Conservation (phyloP, 1,140 invertebrate genomes). For the Anoplolepis gracilipes region DNA sequence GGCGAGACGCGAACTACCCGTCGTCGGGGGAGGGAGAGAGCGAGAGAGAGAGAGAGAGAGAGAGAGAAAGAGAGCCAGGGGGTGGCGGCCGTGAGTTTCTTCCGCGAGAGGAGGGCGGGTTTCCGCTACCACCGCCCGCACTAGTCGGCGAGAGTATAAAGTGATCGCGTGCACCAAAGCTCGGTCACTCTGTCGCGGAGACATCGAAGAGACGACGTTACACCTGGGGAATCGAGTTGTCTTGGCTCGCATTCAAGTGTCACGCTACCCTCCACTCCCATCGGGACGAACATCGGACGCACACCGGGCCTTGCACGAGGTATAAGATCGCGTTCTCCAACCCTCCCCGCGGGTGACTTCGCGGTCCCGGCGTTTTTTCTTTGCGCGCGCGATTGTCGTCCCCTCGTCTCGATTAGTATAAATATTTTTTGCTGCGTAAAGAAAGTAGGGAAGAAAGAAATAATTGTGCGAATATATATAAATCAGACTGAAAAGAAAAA, state of each 20-base stretch:
- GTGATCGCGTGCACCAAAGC: constrained; percentile 82
- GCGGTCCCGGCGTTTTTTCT: background rate
- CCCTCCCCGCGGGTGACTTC: background rate
- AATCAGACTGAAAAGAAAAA: background rate
- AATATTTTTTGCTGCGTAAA: background rate
- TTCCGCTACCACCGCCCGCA: constrained; percentile 65
- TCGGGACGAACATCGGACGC: background rate
- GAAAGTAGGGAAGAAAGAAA: background rate
- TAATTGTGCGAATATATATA: background rate
- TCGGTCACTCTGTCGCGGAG: constrained; percentile 81
- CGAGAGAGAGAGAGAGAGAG: background rate
- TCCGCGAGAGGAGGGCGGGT: constrained; percentile 15
- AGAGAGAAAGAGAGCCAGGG: background rate
- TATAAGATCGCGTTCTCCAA: constrained; percentile 1
- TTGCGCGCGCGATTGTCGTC: too few relatives aligned
- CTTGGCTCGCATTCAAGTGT: constrained; percentile 1
- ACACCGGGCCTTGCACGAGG: background rate
- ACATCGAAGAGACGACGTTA: constrained; percentile 60
- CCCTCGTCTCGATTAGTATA: too few relatives aligned
- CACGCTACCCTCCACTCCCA: background rate
- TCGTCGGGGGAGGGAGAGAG: background rate
- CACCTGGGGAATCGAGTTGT: background rate
- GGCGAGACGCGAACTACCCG: background rate
- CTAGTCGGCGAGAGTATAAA: constrained; percentile 80
- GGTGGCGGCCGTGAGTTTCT: background rate